Conservation (phyloP, 2,797 vertebrate species). For the Parauchenoglanis ngamensis region DNA sequence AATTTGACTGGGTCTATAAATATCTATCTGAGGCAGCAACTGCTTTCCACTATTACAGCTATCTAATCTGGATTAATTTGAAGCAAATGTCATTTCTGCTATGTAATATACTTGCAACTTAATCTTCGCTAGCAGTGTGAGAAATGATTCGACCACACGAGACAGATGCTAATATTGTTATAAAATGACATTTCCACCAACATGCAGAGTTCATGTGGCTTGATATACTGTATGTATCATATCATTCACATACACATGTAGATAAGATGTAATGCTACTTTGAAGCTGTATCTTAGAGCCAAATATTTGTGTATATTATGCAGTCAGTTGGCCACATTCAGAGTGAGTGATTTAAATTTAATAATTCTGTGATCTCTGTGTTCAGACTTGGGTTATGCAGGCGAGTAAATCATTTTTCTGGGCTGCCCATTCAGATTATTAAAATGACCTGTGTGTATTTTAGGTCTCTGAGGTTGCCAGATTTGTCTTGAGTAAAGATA, state of each 20-base stretch:
- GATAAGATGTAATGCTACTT: slow-evolving; percentile 58
- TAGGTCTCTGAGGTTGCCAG: neutral
- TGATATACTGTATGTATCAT: slow-evolving; percentile 48
- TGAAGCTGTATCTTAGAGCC: slow-evolving; percentile 39
- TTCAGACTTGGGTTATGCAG: slow-evolving; percentile 47
- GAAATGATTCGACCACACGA: slow-evolving; percentile 2
- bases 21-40: slow-evolving; percentile 67
- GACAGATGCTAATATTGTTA: slow-evolving; percentile 31
- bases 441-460: neutral
- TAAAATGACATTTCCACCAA: neutral
- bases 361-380: slow-evolving; percentile 13
- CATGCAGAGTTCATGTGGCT: slow-evolving; percentile 46
- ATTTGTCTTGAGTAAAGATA: neutral
- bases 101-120: slow-evolving; percentile 61
- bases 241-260: slow-evolving; percentile 64
- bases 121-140: slow-evolving; percentile 2
- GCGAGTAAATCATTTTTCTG: neutral
- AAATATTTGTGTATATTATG: slow-evolving; percentile 36
- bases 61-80: slow-evolving; percentile 63
- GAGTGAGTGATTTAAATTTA: neutral
- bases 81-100: slow-evolving; percentile 71
- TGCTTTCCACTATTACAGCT: slow-evolving; percentile 51
- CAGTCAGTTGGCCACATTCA: slow-evolving; percentile 7
- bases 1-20: slow-evolving; percentile 62
- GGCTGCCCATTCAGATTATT: neutral